Base-by-base conservation (phyloP, 2,797 vertebrate species). In the Psittacula echo region DNA sequence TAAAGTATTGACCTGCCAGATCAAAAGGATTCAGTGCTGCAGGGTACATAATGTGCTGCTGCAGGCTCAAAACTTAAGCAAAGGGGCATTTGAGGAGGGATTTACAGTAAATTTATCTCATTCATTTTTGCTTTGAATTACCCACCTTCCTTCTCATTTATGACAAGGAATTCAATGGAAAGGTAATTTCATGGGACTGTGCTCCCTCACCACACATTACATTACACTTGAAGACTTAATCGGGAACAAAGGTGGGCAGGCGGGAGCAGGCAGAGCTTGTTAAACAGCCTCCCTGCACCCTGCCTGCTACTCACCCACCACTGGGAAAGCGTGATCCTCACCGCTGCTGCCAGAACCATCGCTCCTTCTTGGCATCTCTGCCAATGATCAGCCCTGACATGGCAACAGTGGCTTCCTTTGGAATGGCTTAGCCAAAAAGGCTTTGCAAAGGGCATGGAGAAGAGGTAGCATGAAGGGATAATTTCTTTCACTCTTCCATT, bases 261-360 rank as follows among this genome's bases (percentile, higher is more conserved):
- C 9, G 3, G 71, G 54, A 61, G 79, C 27, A 5, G 34, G 24
- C 51, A 41, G 56, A 26, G 41, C 62, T 53, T 17, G 24, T 61
- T 37, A 15, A 74, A 34, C 41, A 41, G 37, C 44, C 44, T 50
- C 74, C 51, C 54, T 1, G 1, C 21, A 34, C 41, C 34, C 47
- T 20, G 30, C 14, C 67, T 26, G 37, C 53, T 5, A 7, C 37
- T 9, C 30, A 3, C 30, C 23, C 34, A 7, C 6, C 4, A 3
- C 54, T 2, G 0, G 5, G 10, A 34, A 34, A 42, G n/a, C 1
- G 0, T 3, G 1, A 6, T 24, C 26, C 42, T 8, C 2, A 5
- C 20, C 0, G 42, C 3, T 51, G 60, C 68, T n/a, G 37, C 37
- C 76, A 8, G 20, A 27, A 42, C 44, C 45, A 24, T 13, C 4